phyloP scores from a whole-genome alignment of 2,797 vertebrate genomes.

The Adelosebastes latens region DNA sequence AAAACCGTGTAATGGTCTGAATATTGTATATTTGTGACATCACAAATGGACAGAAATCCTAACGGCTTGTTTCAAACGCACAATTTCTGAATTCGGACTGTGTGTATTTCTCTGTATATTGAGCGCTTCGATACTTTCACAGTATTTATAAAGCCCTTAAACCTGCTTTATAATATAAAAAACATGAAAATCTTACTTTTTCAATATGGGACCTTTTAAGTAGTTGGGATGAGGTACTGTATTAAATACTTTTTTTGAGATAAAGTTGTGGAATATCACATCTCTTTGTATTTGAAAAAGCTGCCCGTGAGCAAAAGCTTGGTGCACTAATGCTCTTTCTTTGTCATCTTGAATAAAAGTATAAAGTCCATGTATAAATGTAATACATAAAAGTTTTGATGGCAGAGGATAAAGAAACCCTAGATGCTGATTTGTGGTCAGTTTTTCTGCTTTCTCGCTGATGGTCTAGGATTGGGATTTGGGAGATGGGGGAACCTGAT shows the following conservation, averaged over 20 bases:
- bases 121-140: no score
- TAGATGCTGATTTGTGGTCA: constrained; percentile 66
- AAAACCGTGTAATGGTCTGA: no score
- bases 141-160: no score
- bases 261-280: neutral
- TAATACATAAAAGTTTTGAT: constrained; percentile 40
- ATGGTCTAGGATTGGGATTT: constrained; percentile 57
- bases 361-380: constrained; percentile 9
- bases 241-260: neutral
- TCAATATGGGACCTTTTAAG: no score
- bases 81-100: no score
- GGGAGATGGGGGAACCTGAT: constrained; percentile 59
- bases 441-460: constrained; percentile 37
- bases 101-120: no score
- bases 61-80: no score
- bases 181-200: no score
- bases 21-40: no score
- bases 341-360: constrained; percentile 34
- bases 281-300: neutral
- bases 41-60: no score
- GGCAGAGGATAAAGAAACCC: constrained; percentile 44
- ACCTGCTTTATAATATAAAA: no score
- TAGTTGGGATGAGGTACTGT: neutral
- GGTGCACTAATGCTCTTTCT: neutral
- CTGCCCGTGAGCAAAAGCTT: constrained; percentile 1